phyloP scores from a whole-genome alignment of 1,140 invertebrate species.

The Eumeta japonica region DNA sequence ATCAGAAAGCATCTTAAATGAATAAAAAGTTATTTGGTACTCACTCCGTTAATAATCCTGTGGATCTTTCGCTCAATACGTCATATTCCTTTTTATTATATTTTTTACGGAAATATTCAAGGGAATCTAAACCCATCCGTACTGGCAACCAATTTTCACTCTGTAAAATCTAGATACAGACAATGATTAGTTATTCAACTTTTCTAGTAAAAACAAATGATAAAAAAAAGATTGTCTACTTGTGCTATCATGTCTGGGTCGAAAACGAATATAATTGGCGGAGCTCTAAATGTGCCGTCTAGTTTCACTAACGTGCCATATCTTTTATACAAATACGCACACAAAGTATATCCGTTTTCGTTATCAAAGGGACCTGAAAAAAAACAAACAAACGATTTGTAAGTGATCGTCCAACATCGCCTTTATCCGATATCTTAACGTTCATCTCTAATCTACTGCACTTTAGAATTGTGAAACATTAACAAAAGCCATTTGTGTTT shows the following conservation, averaged over 20 bases:
- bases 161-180: not conserved
- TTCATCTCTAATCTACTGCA: too few relatives aligned
- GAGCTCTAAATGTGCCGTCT: not conserved
- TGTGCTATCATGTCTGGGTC: not conserved
- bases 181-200: too few relatives aligned
- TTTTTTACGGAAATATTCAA: not conserved
- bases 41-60: not conserved
- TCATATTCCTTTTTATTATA: too few relatives aligned
- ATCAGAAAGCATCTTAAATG: too few relatives aligned
- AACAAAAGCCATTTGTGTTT: too few relatives aligned
- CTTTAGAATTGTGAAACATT: too few relatives aligned
- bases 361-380: too few relatives aligned
- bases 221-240: not conserved
- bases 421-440: too few relatives aligned
- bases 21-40: not conserved
- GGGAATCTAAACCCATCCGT: not conserved
- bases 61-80: not conserved
- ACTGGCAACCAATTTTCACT: not conserved
- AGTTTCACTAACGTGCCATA: not conserved
- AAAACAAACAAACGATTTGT: too few relatives aligned
- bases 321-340: too few relatives aligned
- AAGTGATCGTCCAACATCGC: too few relatives aligned
- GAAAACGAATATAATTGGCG: not conserved
- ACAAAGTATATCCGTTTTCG: too few relatives aligned
- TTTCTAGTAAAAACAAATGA: not conserved